Evolutionary conservation across 2,113 vertebrate genomes (phyloP).

Genomic region (Hyperoodon ampullatus): DNA sequence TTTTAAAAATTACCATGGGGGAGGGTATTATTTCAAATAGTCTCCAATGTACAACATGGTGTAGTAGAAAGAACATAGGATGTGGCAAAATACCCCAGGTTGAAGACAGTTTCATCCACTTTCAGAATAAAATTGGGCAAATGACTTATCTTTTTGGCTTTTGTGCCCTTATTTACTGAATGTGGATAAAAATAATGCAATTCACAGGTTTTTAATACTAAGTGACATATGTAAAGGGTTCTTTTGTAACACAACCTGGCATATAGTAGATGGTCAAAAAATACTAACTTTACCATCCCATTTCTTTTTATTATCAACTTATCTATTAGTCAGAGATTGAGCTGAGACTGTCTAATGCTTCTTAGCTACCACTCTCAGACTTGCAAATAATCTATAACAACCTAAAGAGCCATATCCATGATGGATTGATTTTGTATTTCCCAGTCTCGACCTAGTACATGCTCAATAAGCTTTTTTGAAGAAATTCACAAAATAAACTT

Average conservation of each 20-base stretch:
- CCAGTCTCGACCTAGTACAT: not conserved
- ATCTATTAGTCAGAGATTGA: not conserved
- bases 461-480: not conserved
- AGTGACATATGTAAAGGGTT: not conserved
- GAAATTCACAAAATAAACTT: constrained; percentile 1
- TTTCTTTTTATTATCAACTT: constrained; percentile 6
- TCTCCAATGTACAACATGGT: not conserved
- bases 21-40: not conserved
- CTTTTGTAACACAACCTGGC: not conserved
- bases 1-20: not conserved
- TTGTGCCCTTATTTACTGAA: not conserved
- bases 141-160: not conserved
- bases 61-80: not conserved
- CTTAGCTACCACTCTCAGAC: not conserved
- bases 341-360: not conserved
- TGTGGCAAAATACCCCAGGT: not conserved
- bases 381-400: not conserved
- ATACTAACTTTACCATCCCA: no score
- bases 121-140: not conserved
- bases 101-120: not conserved
- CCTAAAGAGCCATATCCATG: not conserved
- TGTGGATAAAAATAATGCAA: not conserved
- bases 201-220: not conserved
- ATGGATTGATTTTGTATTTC: not conserved
- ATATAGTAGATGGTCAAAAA: not conserved